Conservation (phyloP, 2,113 vertebrate species). For the Apteryx mantelli region DNA sequence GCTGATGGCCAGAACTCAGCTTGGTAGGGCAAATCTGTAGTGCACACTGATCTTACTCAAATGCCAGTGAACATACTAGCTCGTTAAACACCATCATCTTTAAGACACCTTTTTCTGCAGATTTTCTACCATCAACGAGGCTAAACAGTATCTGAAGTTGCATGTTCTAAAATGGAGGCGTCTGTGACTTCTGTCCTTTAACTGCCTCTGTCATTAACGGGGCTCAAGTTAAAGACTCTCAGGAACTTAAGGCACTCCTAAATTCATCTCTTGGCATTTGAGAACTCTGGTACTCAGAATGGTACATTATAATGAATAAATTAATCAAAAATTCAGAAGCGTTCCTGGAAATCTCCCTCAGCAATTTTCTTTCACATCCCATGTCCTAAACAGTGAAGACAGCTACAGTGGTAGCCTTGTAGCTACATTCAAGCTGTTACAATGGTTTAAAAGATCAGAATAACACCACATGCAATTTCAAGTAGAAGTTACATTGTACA, state of each 20-base stretch:
- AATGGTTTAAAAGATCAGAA: constrained; percentile 62
- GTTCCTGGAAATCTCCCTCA: background rate
- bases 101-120: background rate
- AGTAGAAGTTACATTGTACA: constrained; percentile 25
- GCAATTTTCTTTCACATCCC: background rate
- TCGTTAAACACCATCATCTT: background rate
- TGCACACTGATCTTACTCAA: background rate
- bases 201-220: background rate
- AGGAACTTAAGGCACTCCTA: background rate
- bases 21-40: background rate
- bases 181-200: background rate
- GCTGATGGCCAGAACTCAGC: background rate
- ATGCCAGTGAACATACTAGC: background rate
- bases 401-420: constrained; percentile 28
- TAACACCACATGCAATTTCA: constrained; percentile 20
- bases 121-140: background rate
- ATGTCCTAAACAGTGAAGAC: constrained; percentile 14
- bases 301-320: constrained; percentile 7
- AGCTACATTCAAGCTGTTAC: constrained; percentile 17
- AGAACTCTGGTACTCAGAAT: constrained; percentile 1
- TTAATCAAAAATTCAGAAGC: constrained; percentile 43
- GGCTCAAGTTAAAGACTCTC: background rate
- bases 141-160: background rate
- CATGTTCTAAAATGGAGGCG: background rate
- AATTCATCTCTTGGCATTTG: background rate